phyloP scores from a whole-genome alignment of 2,113 vertebrate genomes.

The Takifugu bimaculatus region DNA sequence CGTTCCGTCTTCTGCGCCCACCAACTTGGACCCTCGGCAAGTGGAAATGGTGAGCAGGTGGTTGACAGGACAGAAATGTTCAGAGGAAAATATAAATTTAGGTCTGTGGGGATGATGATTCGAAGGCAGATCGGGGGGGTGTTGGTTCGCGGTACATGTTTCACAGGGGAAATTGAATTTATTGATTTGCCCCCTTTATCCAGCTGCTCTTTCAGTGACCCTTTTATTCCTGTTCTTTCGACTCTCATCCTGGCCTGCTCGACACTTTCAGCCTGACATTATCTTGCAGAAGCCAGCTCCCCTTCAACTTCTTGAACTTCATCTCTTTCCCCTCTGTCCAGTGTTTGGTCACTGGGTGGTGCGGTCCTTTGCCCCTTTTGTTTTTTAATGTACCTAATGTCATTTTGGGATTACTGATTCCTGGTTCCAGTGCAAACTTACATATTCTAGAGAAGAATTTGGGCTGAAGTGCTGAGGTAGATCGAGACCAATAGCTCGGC shows the following conservation, averaged over 20 bases:
- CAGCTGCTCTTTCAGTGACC: too few relatives aligned
- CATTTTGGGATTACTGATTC: neutral
- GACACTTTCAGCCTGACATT: conserved; percentile 19
- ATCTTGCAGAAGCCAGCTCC: neutral
- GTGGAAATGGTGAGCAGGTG: conserved; percentile 89
- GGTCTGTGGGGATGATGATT: neutral
- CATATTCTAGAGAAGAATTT: conserved; percentile 68
- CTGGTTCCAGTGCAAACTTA: conserved; percentile 17
- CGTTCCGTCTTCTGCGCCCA: conserved; percentile 77
- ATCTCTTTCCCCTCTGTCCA: neutral
- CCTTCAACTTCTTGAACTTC: conserved; percentile 4
- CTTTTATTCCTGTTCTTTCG: neutral
- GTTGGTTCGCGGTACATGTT: too few relatives aligned
- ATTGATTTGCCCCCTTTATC: too few relatives aligned
- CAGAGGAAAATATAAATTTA: neutral
- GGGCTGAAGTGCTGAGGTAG: conserved; percentile 52
- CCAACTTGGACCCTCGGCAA: conserved; percentile 90
- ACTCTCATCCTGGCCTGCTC: conserved; percentile 3
- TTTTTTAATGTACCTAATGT: neutral
- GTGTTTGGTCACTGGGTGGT: conserved; percentile 1
- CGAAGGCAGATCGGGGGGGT: neutral
- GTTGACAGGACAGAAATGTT: conserved; percentile 9
- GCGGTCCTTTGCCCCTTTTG: conserved; percentile 3
- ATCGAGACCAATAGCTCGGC: conserved; percentile 58
- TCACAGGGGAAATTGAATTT: too few relatives aligned